Conservation (phyloP, 1,140 invertebrate genomes). For the Lamellibrachia luymesi region DNA sequence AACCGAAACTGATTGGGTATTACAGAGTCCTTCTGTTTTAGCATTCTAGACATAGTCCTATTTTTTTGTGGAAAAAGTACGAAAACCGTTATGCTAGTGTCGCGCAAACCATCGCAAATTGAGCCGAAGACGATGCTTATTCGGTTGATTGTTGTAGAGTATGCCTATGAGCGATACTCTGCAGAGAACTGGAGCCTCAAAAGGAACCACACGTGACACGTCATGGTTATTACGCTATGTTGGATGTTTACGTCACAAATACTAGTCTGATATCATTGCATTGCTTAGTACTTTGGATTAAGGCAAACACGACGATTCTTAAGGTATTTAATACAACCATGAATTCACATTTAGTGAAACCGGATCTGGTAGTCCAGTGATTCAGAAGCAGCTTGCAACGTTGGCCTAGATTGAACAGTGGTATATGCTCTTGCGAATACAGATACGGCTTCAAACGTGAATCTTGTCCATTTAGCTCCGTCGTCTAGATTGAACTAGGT, state of each 20-base stretch:
- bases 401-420: neutral
- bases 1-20: neutral
- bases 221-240: neutral
- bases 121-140: neutral
- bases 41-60: too few species aligned
- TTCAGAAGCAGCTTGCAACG: neutral
- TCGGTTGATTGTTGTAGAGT: neutral
- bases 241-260: neutral
- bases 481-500: too few species aligned
- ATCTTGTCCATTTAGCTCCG: neutral
- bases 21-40: neutral
- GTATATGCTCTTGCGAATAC: neutral
- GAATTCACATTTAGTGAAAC: neutral
- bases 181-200: neutral
- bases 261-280: neutral
- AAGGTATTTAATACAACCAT: neutral
- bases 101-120: neutral
- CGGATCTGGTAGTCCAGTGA: neutral
- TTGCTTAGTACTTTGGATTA: neutral
- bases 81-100: too few species aligned
- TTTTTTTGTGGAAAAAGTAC: too few species aligned
- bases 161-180: neutral
- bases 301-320: neutral
- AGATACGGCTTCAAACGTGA: neutral
- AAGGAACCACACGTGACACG: neutral